Evolutionary conservation across 2,888 invertebrate species (phyloP), one percentile per base, ranked within the genome.

Genomic region (Philhelius pedissequus): DNA sequence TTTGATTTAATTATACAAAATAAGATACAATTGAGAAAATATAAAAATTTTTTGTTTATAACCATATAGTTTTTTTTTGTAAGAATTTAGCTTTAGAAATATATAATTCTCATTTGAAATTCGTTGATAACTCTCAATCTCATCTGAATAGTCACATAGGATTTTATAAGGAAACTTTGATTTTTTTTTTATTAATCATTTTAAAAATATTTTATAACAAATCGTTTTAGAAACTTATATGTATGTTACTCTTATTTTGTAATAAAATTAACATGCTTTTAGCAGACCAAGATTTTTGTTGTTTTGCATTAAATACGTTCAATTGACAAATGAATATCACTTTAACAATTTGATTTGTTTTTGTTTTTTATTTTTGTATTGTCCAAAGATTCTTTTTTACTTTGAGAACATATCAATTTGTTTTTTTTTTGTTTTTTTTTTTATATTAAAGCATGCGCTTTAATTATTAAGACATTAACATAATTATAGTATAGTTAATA

Each of bases 311-410:
- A 32, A 78, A 74, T 64, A 76, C 64, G 22, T 75, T 70, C 78
- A 83, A 83, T 83, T 83, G 83, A 83, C 83, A 83, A 83, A 83
- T 75, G 74, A 83, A 83, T 83, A 83, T 83, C 83, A 83, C 83
- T 66, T 50, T 75, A 75, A 81, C 75, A 75, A 70, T 45, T 58
- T 48, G 32, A 6, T 64, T 54, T 52, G 8, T 35, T 68, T 68
- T 48, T 43, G 43, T 40, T 45, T 52, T 38, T 9, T 38, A n/a
- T n/a, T 52, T 48, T 25, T 60, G 62, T 69, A 75, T 80, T 80
- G 74, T 80, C 69, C 35, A 27, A 15, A 68, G 52, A 74, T n/a
- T n/a, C 71, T 30, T 38, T 60, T 76, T 27, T 56, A 54, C 35
- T 22, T 32, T 32, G 77, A 73, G 54, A 76, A 77, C 66, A 69